Conservation (phyloP, 92 coral and sea anemone genomes). For the Pocillopora grandis region DNA sequence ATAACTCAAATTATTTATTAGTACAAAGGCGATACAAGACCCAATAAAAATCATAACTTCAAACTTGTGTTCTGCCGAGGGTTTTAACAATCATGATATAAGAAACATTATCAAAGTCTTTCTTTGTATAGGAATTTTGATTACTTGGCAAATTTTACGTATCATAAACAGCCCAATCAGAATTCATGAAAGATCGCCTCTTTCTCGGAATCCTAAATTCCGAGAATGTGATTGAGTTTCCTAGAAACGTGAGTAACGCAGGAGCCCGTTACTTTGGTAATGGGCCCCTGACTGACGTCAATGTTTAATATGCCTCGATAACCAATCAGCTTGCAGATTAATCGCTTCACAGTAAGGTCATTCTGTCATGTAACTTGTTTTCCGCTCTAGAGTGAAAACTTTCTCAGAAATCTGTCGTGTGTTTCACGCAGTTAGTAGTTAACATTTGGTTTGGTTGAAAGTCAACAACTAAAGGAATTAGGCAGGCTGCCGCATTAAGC, state of each 20-base stretch:
- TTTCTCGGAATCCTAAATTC: conserved; percentile 34
- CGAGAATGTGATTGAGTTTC: conserved; percentile 7
- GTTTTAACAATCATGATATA: background rate
- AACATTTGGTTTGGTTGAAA: background rate
- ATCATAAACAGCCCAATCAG: background rate
- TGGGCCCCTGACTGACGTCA: background rate
- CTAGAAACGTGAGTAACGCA: conserved; percentile 3
- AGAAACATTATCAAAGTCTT: background rate
- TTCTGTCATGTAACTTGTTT: conserved; percentile 28
- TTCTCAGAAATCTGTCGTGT: conserved; percentile 7
- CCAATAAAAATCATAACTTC: background rate
- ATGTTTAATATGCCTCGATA: background rate
- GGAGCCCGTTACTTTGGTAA: too few relatives aligned
- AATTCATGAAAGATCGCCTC: background rate
- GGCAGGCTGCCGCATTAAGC: background rate
- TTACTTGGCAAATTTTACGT: background rate
- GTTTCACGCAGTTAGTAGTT: background rate
- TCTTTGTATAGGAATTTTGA: background rate
- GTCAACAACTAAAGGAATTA: background rate
- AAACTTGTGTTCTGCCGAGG: background rate
- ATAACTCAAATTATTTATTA: too few relatives aligned
- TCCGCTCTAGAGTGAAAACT: background rate
- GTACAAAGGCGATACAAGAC: too few relatives aligned
- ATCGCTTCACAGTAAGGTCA: background rate
- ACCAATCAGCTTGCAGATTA: conserved; percentile 10